A percentile compares a stretch with the other conserved stretches of the same genome.
These are phyloP conservation scores for Oithona nana DNA, from an alignment of 2,888 invertebrate species.

Conservation along the genomic window DNA sequence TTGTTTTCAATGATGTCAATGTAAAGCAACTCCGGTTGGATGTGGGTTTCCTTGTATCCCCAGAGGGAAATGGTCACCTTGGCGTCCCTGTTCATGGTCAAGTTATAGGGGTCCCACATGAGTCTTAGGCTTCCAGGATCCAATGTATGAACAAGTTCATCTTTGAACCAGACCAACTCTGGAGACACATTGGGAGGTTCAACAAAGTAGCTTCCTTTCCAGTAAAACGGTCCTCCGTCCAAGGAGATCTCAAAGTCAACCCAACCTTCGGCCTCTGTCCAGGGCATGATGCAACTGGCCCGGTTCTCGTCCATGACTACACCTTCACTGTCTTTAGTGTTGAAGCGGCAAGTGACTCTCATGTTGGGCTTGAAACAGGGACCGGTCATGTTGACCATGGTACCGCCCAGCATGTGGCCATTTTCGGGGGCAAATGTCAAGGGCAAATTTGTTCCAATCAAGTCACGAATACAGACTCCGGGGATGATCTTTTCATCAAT, in stretches of 20 bases:
- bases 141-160: constrained; percentile 46
- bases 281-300: constrained; percentile 74
- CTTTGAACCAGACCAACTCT: constrained; percentile 59
- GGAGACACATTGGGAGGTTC: constrained; percentile 74
- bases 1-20: constrained; percentile 35
- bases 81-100: constrained; percentile 57
- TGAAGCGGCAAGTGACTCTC: constrained; percentile 46
- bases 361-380: constrained; percentile 66
- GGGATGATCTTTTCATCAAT: constrained; percentile 83
- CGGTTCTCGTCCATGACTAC: constrained; percentile 36
- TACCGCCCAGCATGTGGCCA: constrained; percentile 92
- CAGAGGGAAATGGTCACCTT: constrained; percentile 61
- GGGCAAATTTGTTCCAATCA: constrained; percentile 48
- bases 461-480: constrained; percentile 50
- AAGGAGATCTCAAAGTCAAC: constrained; percentile 67
- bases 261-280: constrained; percentile 67
- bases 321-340: constrained; percentile 23
- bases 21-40: constrained; percentile 55
- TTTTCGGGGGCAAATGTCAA: constrained; percentile 80
- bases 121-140: constrained; percentile 54
- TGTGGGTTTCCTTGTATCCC: constrained; percentile 71
- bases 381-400: constrained; percentile 85
- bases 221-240: constrained; percentile 57
- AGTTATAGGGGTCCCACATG: constrained; percentile 64
- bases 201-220: constrained; percentile 76